A percentile compares a stretch with the other conserved stretches of the same genome.
These are phyloP conservation scores for Drosophila bocqueti DNA, from an alignment of 1,140 invertebrate species.

Conservation along the genomic window DNA sequence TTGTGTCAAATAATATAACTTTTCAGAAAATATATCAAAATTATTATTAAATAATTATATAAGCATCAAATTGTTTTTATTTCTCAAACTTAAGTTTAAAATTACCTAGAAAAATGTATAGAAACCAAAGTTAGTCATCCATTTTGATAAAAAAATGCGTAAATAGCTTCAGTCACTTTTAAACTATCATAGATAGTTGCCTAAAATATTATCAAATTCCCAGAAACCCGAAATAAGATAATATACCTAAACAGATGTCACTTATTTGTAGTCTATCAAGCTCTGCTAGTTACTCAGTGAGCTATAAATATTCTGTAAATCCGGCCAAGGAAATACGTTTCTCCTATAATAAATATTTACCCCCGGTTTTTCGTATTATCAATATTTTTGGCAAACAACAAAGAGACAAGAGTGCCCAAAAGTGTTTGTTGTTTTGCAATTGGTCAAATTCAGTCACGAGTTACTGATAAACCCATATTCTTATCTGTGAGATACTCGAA, in stretches of 20 bases:
- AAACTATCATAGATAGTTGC: too few species aligned
- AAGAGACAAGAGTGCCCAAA: conserved; percentile 14
- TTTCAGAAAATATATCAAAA: too few species aligned
- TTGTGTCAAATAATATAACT: too few species aligned
- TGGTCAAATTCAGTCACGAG: conserved; percentile 43
- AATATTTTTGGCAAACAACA: conserved; percentile 31
- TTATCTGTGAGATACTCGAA: conserved; percentile 48
- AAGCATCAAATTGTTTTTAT: not conserved
- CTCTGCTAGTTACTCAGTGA: not conserved
- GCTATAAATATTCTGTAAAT: conserved; percentile 5
- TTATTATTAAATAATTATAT: not conserved
- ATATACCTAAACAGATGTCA: not conserved
- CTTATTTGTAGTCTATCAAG: not conserved
- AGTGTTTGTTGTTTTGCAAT: conserved; percentile 37
- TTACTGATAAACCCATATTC: conserved; percentile 46
- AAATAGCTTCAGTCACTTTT: not conserved
- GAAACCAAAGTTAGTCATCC: not conserved
- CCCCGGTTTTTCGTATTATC: conserved; percentile 15
- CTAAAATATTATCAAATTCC: not conserved
- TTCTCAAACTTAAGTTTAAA: not conserved
- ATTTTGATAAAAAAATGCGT: not conserved
- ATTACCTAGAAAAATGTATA: not conserved
- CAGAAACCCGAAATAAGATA: not conserved
- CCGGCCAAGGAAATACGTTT: conserved; percentile 24
- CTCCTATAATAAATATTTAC: conserved; percentile 28